A percentile compares a stretch with the other conserved stretches of the same genome.
phyloP scores from a whole-genome alignment of 2,888 invertebrate species.

The Shargacucullia verbasci region DNA sequence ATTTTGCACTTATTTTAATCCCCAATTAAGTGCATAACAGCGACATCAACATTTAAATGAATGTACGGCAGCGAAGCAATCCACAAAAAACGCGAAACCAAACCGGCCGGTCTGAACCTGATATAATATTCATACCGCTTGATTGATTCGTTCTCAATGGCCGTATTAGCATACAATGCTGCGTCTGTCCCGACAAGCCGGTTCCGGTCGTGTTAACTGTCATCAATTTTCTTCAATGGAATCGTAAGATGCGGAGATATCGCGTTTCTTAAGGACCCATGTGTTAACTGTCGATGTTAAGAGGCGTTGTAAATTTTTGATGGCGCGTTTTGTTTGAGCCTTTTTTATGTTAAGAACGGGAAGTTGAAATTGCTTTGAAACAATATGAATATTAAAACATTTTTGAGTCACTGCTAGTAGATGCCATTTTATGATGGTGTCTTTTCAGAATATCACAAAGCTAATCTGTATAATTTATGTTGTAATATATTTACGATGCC shows the following conservation, averaged over 20 bases:
- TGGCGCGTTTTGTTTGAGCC: not conserved
- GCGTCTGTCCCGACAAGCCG: slow-evolving; percentile 37
- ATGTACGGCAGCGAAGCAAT: slow-evolving; percentile 29
- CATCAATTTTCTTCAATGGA: slow-evolving; percentile 51
- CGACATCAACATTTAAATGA: not conserved
- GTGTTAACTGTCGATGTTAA: slow-evolving; percentile 19
- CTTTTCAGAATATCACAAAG: too few species aligned
- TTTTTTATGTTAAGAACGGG: not conserved
- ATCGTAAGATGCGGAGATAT: slow-evolving; percentile 45
- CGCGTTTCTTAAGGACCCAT: slow-evolving; percentile 21
- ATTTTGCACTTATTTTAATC: not conserved
- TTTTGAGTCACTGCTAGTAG: too few species aligned
- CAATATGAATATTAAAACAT: too few species aligned
- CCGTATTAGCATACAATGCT: slow-evolving; percentile 61
- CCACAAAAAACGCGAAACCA: slow-evolving; percentile 28
- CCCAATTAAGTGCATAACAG: slow-evolving; percentile 3
- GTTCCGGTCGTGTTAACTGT: slow-evolving; percentile 45
- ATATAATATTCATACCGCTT: slow-evolving; percentile 53
- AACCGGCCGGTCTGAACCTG: slow-evolving; percentile 18
- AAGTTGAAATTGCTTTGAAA: too few species aligned
- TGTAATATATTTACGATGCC: too few species aligned
- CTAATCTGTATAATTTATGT: too few species aligned
- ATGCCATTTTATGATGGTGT: too few species aligned
- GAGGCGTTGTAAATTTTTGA: slow-evolving; percentile 5
- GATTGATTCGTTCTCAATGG: slow-evolving; percentile 59